Evolutionary conservation across 2,797 vertebrate genomes (phyloP).

Genomic region (Phalanger gymnotis): DNA sequence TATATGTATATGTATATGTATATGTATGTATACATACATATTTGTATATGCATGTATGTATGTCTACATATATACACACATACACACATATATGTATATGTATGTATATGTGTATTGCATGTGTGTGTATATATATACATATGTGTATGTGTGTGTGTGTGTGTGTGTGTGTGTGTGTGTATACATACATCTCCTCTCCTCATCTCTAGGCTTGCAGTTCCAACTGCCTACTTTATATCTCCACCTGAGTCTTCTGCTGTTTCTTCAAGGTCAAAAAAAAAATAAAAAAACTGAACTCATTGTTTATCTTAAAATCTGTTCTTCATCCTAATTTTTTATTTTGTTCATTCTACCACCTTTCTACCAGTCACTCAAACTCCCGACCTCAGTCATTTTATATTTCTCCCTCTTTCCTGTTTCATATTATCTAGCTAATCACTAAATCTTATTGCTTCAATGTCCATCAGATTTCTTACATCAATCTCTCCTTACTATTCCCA

Average conservation of each 20-base stretch:
- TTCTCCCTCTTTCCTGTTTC: background rate
- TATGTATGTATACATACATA: too few species aligned
- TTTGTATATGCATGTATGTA: too few species aligned
- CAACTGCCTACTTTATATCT: background rate
- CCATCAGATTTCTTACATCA: background rate
- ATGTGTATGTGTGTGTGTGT: too few species aligned
- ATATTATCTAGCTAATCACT: background rate
- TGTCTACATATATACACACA: too few species aligned
- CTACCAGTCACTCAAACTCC: background rate
- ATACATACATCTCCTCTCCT: too few species aligned
- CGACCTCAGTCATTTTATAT: background rate
- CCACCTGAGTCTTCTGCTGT: background rate
- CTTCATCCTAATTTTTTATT: background rate
- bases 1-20: too few species aligned
- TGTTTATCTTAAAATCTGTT: background rate
- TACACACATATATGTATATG: too few species aligned
- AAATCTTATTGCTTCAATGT: background rate
- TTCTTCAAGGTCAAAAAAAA: background rate
- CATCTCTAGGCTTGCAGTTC: background rate
- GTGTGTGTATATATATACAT: too few species aligned
- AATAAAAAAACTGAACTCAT: background rate
- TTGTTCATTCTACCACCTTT: background rate
- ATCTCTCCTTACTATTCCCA: background rate
- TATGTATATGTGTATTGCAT: too few species aligned
- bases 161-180: too few species aligned